A percentile compares a stretch with the other conserved stretches of the same genome.
These are phyloP conservation scores for Gymnothorax javanicus DNA, from an alignment of 2,797 vertebrate genomes.

Conservation along the genomic window DNA sequence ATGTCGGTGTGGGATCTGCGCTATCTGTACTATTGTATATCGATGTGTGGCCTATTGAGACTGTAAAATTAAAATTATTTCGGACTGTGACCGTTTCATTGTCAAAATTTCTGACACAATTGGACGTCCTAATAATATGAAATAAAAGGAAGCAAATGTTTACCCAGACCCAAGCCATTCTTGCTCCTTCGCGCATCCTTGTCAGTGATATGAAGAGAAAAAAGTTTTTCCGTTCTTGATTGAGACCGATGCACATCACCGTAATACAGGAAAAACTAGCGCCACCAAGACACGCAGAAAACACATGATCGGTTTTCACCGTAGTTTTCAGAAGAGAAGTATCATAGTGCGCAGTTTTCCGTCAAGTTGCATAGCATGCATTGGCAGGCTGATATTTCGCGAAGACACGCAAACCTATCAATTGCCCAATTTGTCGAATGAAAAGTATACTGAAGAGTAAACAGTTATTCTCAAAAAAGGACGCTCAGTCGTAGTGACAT, in stretches of 20 bases:
- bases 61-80: conserved; percentile 36
- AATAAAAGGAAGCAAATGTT: conserved; percentile 43
- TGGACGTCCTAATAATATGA: conserved; percentile 45
- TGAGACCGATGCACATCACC: conserved; percentile 32
- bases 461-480: too few species aligned
- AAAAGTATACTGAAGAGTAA: too few species aligned
- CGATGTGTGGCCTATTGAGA: conserved; percentile 23
- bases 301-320: not conserved
- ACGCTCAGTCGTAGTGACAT: too few species aligned
- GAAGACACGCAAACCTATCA: too few species aligned
- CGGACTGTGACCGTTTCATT: conserved; percentile 29
- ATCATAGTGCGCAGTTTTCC: not conserved
- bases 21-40: conserved; percentile 25
- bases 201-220: conserved; percentile 35
- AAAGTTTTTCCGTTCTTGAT: conserved; percentile 20
- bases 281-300: not conserved
- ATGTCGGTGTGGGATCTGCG: conserved; percentile 29
- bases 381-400: not conserved
- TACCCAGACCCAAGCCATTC: conserved; percentile 59
- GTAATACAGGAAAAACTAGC: conserved; percentile 34
- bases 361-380: not conserved
- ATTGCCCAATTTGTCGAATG: too few species aligned
- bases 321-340: conserved; percentile 20
- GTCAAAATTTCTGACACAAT: conserved; percentile 18
- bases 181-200: conserved; percentile 44